Conservation (phyloP, 2,888 invertebrate species). For the Lepeophtheirus nordmannii region DNA sequence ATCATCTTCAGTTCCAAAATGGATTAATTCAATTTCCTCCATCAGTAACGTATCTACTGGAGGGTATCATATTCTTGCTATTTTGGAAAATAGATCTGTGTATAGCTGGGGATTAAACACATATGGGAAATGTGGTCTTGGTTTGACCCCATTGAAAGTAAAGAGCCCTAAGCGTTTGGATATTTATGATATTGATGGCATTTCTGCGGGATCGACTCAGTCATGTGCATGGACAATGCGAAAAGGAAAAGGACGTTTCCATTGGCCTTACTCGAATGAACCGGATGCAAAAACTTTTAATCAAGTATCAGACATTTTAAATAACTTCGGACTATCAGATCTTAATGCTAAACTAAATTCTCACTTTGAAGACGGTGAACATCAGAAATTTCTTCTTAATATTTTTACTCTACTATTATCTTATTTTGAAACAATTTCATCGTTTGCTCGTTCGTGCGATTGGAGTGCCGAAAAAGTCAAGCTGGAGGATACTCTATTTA, state of each 20-base stretch:
- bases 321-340: not conserved
- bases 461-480: conserved; percentile 25
- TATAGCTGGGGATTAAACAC: conserved; percentile 49
- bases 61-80: conserved; percentile 46
- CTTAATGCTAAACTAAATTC: not conserved
- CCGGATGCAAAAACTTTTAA: not conserved
- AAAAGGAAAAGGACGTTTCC: not conserved
- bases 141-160: conserved; percentile 39
- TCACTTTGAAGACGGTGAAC: not conserved
- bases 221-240: conserved; percentile 45
- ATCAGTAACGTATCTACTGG: conserved; percentile 46
- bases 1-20: conserved; percentile 39
- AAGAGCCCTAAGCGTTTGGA: conserved; percentile 35
- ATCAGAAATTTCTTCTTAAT: not conserved
- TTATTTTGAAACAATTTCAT: not conserved
- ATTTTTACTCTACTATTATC: not conserved
- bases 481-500: conserved; percentile 28
- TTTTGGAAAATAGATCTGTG: conserved; percentile 41
- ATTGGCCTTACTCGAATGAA: not conserved
- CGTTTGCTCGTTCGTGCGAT: not conserved
- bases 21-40: conserved; percentile 28
- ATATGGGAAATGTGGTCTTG: conserved; percentile 49
- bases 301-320: not conserved
- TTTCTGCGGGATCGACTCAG: conserved; percentile 49
- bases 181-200: conserved; percentile 42